Evolutionary conservation across 1,140 invertebrate genomes (phyloP).

Genomic region (Campodea augens): DNA sequence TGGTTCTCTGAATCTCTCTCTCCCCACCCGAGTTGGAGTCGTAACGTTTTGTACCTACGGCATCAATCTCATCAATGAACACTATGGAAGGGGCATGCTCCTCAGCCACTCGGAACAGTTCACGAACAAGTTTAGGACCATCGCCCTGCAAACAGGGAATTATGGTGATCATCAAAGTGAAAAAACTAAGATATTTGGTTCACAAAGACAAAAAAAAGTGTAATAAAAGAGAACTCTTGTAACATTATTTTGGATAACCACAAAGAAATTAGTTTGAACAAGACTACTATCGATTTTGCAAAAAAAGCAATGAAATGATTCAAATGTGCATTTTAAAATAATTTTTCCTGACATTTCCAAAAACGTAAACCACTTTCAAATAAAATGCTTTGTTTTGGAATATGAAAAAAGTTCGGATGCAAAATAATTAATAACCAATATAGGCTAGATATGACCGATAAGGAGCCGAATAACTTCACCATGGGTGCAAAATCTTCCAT

Average conservation of each 20-base stretch:
- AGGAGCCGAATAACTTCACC: no score
- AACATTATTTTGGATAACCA: not conserved
- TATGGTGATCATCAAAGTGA: not conserved
- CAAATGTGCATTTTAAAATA: no score
- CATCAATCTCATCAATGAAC: conserved; percentile 99
- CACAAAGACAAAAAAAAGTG: not conserved
- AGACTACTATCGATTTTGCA: no score
- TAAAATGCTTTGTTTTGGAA: no score
- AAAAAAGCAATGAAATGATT: no score
- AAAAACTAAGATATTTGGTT: conserved; percentile 2
- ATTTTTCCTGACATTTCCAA: no score
- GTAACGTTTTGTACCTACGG: conserved; percentile 97
- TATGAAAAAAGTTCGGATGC: no score
- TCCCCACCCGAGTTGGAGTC: conserved; percentile 99
- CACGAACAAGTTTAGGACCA: conserved; percentile 94
- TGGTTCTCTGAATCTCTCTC: conserved; percentile 97
- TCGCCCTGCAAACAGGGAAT: conserved; percentile 77
- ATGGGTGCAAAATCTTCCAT: no score
- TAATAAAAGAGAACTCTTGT: not conserved
- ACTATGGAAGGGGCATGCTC: conserved; percentile 99
- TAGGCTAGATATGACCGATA: no score
- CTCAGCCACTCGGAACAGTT: conserved; percentile 94
- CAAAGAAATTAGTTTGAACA: no score
- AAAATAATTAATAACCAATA: no score
- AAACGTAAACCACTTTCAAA: no score